A percentile compares a stretch with the other conserved stretches of the same genome.
Evolutionary conservation across 2,113 vertebrate species (phyloP).

Genomic region (Pteruthius melanotis): DNA sequence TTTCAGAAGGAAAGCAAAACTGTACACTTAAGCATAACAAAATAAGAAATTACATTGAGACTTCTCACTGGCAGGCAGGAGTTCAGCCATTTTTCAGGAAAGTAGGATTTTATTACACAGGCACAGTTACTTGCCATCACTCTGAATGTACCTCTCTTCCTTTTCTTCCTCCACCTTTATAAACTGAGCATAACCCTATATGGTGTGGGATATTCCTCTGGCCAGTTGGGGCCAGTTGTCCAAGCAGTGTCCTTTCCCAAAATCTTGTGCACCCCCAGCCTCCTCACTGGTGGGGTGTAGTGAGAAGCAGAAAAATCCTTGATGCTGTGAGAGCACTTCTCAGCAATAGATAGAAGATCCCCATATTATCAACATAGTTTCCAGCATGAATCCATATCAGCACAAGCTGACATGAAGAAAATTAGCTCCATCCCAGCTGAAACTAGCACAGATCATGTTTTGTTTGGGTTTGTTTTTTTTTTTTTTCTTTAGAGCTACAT

Average conservation of each 20-base stretch:
- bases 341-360: not conserved
- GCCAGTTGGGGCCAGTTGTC: not conserved
- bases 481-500: not conserved
- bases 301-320: not conserved
- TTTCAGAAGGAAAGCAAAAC: not conserved
- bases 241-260: not conserved
- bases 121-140: not conserved
- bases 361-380: rapidly evolving
- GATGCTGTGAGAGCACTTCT: not conserved
- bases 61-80: not conserved
- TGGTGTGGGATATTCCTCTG: not conserved
- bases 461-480: not conserved
- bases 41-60: not conserved
- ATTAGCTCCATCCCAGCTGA: not conserved
- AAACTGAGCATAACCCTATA: not conserved
- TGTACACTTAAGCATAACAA: not conserved
- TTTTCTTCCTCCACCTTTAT: not conserved
- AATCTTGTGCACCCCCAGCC: not conserved
- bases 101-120: not conserved
- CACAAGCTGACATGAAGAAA: not conserved
- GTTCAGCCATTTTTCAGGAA: not conserved
- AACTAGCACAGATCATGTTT: not conserved
- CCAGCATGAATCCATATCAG: not conserved
- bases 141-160: not conserved
- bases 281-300: not conserved